Conservation (phyloP, 2,797 vertebrate genomes). For the Spinus olivaceus region DNA sequence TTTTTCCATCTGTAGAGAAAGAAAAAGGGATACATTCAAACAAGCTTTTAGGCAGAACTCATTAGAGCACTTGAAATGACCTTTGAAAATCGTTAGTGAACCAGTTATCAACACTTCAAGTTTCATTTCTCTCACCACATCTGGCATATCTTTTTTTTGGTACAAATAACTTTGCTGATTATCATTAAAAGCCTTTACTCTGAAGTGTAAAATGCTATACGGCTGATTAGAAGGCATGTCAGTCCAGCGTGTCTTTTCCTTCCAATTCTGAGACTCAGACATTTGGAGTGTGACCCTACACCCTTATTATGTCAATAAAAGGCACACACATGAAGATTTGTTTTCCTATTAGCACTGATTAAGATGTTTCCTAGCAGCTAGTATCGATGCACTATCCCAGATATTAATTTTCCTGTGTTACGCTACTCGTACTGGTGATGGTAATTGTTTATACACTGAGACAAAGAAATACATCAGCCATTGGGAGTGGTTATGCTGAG, state of each 20-base stretch:
- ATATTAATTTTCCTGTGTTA: neutral
- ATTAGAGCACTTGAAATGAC: neutral
- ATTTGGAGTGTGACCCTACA: neutral
- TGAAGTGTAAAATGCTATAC: neutral
- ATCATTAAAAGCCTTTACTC: neutral
- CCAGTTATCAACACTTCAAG: neutral
- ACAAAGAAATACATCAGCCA: neutral
- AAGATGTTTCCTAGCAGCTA: neutral
- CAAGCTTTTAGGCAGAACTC: neutral
- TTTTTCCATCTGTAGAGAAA: neutral
- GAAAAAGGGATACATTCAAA: neutral
- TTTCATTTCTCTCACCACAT: neutral
- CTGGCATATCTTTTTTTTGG: neutral
- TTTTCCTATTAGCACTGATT: neutral
- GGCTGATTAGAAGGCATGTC: neutral
- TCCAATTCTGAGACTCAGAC: neutral
- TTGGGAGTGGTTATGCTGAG: neutral
- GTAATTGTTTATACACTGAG: conserved; percentile 1
- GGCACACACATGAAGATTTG: neutral
- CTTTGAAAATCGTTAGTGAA: neutral
- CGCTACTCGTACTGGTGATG: neutral
- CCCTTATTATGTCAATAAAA: neutral
- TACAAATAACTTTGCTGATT: neutral
- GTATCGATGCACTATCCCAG: neutral
- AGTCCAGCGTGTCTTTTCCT: neutral